A percentile compares a stretch with the other conserved stretches of the same genome.
phyloP scores from a whole-genome alignment of 2,113 vertebrate genomes.

The Caloenas nicobarica region DNA sequence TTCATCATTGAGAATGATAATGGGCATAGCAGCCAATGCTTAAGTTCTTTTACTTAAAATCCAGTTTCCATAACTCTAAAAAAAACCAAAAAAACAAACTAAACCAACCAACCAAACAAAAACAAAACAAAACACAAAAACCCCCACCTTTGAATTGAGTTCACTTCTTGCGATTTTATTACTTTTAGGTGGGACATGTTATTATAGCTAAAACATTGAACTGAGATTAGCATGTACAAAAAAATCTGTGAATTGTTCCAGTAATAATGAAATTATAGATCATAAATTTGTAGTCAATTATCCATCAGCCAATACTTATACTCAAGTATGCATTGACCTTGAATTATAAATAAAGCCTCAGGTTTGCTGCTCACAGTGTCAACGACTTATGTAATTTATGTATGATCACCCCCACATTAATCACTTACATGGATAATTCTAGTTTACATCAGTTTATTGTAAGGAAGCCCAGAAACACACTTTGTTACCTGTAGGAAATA shows the following conservation, averaged over 20 bases:
- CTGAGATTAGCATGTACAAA: neutral
- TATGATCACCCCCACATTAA: neutral
- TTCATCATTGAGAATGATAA: neutral
- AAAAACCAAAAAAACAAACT: too few species aligned
- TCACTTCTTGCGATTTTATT: neutral
- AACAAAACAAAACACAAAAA: neutral
- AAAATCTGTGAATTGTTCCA: neutral
- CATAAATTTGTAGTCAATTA: neutral
- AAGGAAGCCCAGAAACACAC: neutral
- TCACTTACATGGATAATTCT: neutral
- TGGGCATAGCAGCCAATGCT: neutral
- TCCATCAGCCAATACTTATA: neutral
- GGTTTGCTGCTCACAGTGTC: neutral
- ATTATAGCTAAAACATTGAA: neutral
- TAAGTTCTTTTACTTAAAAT: neutral
- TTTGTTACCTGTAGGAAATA: neutral
- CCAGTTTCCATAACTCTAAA: neutral
- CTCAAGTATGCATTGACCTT: neutral
- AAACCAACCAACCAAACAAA: too few species aligned
- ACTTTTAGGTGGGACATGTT: neutral
- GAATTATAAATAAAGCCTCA: neutral
- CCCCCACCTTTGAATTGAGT: neutral
- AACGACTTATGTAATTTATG: neutral
- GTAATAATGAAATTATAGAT: neutral
- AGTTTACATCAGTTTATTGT: neutral